Conservation (phyloP, 2,888 invertebrate genomes). For the Spilosoma lubricipeda region DNA sequence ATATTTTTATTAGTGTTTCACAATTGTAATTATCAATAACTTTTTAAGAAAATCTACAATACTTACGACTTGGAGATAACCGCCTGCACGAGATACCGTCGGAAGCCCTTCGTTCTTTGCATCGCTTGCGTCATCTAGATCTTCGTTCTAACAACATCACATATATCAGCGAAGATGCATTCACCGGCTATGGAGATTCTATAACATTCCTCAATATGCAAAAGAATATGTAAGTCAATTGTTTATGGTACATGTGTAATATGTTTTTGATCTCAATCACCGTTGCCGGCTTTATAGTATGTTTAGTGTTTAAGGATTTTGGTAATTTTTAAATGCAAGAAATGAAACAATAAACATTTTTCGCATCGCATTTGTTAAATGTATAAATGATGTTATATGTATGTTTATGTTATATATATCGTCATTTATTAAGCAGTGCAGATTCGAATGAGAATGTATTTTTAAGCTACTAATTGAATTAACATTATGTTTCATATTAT, state of each 20-base stretch:
- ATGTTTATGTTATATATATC: too few relatives aligned
- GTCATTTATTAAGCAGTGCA: too few relatives aligned
- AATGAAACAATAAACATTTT: not conserved
- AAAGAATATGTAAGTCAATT: slow-evolving; percentile 93
- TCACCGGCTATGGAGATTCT: slow-evolving; percentile 95
- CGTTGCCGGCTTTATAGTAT: not conserved
- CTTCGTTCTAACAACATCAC: slow-evolving; percentile 95
- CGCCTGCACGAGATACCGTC: slow-evolving; percentile 94
- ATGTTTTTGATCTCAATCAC: not conserved
- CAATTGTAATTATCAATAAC: not conserved
- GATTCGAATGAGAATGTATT: too few relatives aligned
- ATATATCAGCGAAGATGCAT: slow-evolving; percentile 93
- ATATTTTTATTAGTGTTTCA: not conserved
- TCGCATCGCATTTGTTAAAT: not conserved
- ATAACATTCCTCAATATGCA: slow-evolving; percentile 97
- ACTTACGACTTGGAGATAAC: slow-evolving; percentile 95
- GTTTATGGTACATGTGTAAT: not conserved
- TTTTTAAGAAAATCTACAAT: slow-evolving; percentile 93
- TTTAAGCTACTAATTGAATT: too few relatives aligned
- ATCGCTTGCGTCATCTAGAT: slow-evolving; percentile 95
- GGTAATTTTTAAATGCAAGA: not conserved
- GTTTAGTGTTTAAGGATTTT: not conserved
- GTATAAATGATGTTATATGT: too few relatives aligned
- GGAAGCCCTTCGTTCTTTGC: slow-evolving; percentile 92
- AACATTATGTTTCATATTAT: not conserved